phyloP scores from a whole-genome alignment of 1,140 invertebrate genomes.

The Drosophila ambigua region DNA sequence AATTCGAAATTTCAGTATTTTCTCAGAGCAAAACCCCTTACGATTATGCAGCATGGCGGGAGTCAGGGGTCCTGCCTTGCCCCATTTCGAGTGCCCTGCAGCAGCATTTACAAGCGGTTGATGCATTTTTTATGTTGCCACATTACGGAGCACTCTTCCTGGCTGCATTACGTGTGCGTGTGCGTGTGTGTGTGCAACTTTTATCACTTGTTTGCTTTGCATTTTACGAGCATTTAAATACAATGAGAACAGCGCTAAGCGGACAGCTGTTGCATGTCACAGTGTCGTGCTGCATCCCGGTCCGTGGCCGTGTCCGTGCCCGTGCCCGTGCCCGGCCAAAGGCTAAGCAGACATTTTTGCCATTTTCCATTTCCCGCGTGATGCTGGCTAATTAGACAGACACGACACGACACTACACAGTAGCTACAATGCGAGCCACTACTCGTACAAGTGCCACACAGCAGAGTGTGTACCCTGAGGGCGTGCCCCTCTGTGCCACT shows the following conservation, averaged over 20 bases:
- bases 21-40: neutral
- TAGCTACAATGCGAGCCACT: slow-evolving; percentile 8
- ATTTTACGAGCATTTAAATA: slow-evolving; percentile 72
- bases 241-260: slow-evolving; percentile 48
- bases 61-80: neutral
- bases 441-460: slow-evolving; percentile 7
- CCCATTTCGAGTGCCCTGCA: slow-evolving; percentile 31
- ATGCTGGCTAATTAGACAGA: slow-evolving; percentile 37
- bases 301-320: neutral
- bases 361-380: slow-evolving; percentile 35
- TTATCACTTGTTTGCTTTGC: slow-evolving; percentile 71
- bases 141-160: slow-evolving; percentile 52
- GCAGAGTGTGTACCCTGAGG: no score
- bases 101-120: slow-evolving; percentile 49
- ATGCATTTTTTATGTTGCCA: slow-evolving; percentile 74
- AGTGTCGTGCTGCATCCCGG: slow-evolving; percentile 11
- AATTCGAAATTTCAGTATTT: slow-evolving; percentile 38
- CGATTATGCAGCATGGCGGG: slow-evolving; percentile 6
- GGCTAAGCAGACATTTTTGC: slow-evolving; percentile 37
- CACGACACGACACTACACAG: neutral
- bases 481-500: neutral
- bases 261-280: slow-evolving; percentile 47
- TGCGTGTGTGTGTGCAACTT: slow-evolving; percentile 44
- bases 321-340: slow-evolving; percentile 4
- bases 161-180: neutral